Conservation (phyloP, 2,797 vertebrate genomes). For the Chanos chanos region DNA sequence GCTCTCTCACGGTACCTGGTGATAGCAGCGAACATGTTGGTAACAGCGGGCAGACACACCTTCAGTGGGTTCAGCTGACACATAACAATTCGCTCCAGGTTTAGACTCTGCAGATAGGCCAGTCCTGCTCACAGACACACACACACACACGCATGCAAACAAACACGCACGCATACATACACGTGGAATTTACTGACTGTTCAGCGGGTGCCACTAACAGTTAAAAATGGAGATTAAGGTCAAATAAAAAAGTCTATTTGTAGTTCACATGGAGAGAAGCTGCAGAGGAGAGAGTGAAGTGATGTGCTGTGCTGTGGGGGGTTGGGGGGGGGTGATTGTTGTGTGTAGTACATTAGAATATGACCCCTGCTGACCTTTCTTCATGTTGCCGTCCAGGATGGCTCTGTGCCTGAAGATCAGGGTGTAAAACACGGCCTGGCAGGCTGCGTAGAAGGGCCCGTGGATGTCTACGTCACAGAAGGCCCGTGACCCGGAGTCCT, state of each 20-base stretch:
- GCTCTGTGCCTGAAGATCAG: slow-evolving; percentile 86
- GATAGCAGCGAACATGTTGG: slow-evolving; percentile 90
- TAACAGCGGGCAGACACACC: slow-evolving; percentile 87
- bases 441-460: slow-evolving; percentile 85
- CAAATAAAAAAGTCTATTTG: too few relatives aligned
- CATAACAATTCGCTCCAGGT: slow-evolving; percentile 93
- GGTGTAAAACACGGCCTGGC: slow-evolving; percentile 90
- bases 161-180: slow-evolving; percentile 11
- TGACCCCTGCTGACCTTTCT: slow-evolving; percentile 73
- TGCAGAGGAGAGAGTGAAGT: too few relatives aligned
- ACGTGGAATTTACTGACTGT: background rate
- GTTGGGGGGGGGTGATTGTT: background rate
- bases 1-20: slow-evolving; percentile 77
- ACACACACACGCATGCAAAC: background rate
- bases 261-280: too few relatives aligned
- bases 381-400: slow-evolving; percentile 84
- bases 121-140: slow-evolving; percentile 72
- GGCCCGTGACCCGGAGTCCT: slow-evolving; percentile 77
- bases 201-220: too few relatives aligned
- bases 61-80: slow-evolving; percentile 93
- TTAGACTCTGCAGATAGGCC: slow-evolving; percentile 86
- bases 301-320: too few relatives aligned
- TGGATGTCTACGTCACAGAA: slow-evolving; percentile 88
- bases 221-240: background rate
- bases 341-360: too few relatives aligned